These are phyloP conservation scores for Harpegnathos saltator DNA, from an alignment of 1,140 invertebrate species.

Conservation along the genomic window DNA sequence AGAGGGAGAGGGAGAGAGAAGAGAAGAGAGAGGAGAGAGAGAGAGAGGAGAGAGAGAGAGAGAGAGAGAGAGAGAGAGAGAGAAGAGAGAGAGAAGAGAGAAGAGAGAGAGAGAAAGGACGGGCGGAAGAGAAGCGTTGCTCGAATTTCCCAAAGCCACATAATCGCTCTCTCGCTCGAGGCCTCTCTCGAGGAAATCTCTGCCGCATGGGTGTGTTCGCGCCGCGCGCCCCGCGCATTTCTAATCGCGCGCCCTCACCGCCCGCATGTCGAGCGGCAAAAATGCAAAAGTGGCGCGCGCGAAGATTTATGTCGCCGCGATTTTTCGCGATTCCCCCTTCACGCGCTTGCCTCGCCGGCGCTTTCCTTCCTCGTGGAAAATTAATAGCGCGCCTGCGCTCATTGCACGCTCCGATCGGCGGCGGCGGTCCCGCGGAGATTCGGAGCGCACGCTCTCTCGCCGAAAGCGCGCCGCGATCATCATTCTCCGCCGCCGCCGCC, in stretches of 20 bases:
- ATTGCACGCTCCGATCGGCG: not conserved
- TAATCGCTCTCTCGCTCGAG: constrained; percentile 64
- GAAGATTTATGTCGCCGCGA: constrained; percentile 31
- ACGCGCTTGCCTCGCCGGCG: not conserved
- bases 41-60: no score
- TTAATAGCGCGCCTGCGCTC: not conserved
- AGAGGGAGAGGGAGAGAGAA: no score
- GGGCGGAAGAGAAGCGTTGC: no score
- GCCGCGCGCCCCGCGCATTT: no score
- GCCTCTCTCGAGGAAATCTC: constrained; percentile 62
- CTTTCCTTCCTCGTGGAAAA: constrained; percentile 27
- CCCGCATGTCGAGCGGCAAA: not conserved
- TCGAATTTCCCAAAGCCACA: no score
- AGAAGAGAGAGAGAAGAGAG: no score
- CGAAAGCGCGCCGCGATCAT: not conserved
- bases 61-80: no score
- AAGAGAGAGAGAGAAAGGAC: no score
- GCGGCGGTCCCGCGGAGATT: no score
- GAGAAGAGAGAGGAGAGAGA: no score
- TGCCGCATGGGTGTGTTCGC: constrained; percentile 46
- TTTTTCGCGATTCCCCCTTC: not conserved
- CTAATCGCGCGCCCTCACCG: constrained; percentile 41
- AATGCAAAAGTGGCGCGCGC: no score
- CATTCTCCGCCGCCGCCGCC: not conserved
- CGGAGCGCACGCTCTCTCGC: no score